These are phyloP conservation scores for Eupeodes corollae DNA, from an alignment of 1,140 invertebrate genomes.

Conservation along the genomic window DNA sequence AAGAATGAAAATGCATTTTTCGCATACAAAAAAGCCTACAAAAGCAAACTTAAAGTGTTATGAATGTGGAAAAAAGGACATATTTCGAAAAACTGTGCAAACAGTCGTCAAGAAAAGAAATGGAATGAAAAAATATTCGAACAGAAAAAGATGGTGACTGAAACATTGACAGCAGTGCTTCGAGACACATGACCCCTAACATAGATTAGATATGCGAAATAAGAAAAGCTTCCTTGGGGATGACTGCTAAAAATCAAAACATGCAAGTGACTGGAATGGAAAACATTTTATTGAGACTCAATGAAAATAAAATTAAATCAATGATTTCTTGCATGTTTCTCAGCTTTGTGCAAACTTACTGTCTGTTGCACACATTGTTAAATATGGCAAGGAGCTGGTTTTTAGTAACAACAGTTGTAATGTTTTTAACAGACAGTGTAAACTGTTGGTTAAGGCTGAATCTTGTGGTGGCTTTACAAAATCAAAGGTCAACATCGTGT, in stretches of 20 bases:
- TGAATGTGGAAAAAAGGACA: slow-evolving; percentile 8
- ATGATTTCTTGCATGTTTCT: slow-evolving; percentile 4
- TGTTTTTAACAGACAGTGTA: background rate
- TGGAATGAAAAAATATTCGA: background rate
- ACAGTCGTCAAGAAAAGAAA: slow-evolving; percentile 4
- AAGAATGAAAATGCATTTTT: background rate
- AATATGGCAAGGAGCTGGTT: slow-evolving; percentile 2
- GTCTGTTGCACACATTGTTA: slow-evolving; percentile 1
- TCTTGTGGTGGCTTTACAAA: background rate
- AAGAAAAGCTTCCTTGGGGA: slow-evolving; percentile 12
- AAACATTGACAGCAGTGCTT: slow-evolving; percentile 16
- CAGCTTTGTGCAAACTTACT: slow-evolving; percentile 5
- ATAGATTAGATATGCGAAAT: slow-evolving; percentile 7
- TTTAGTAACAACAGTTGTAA: slow-evolving; percentile 1
- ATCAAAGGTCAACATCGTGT: slow-evolving; percentile 1
- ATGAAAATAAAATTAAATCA: background rate
- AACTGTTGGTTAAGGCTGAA: background rate
- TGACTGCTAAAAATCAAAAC: slow-evolving; percentile 23
- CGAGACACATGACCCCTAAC: slow-evolving; percentile 5
- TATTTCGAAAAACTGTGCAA: slow-evolving; percentile 2
- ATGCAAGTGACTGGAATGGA: slow-evolving; percentile 17
- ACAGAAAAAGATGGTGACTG: slow-evolving; percentile 10
- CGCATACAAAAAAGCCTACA: background rate
- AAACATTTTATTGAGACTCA: slow-evolving; percentile 14
- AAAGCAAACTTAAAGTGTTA: slow-evolving; percentile 9